Conservation (phyloP, 2,888 invertebrate genomes). For the Lomographa bimaculata region DNA sequence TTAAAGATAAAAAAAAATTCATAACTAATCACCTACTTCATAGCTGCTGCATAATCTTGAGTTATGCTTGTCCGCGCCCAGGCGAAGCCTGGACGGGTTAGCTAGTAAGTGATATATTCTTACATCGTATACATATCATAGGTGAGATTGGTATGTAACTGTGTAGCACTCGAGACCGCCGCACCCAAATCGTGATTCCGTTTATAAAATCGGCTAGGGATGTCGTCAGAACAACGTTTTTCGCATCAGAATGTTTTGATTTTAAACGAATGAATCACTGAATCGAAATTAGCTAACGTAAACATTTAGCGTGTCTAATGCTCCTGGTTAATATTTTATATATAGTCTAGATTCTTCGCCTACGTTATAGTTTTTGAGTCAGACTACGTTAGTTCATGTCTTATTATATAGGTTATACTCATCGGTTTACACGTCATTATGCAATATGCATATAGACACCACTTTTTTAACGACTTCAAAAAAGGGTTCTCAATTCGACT, state of each 20-base stretch:
- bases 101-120: constrained; percentile 36
- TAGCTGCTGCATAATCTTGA: no score
- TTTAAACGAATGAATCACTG: constrained; percentile 28
- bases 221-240: constrained; percentile 26
- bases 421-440: no score
- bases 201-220: constrained; percentile 27
- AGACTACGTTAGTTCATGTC: constrained; percentile 20
- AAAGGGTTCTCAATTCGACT: no score
- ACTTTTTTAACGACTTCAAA: no score
- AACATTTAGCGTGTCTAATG: constrained; percentile 24
- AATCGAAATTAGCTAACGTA: constrained; percentile 26
- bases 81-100: no score
- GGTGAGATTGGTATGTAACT: constrained; percentile 41
- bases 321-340: constrained; percentile 24
- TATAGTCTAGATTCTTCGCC: constrained; percentile 18
- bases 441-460: no score
- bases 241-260: constrained; percentile 26
- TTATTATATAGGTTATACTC: no score
- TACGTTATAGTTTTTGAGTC: constrained; percentile 21
- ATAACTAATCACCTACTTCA: no score
- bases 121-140: constrained; percentile 25
- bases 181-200: constrained; percentile 47
- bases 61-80: no score
- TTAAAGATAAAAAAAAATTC: no score
- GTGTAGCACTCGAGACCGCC: constrained; percentile 37